Conservation (phyloP, 2,888 invertebrate species). For the Ptilodon capucinus region DNA sequence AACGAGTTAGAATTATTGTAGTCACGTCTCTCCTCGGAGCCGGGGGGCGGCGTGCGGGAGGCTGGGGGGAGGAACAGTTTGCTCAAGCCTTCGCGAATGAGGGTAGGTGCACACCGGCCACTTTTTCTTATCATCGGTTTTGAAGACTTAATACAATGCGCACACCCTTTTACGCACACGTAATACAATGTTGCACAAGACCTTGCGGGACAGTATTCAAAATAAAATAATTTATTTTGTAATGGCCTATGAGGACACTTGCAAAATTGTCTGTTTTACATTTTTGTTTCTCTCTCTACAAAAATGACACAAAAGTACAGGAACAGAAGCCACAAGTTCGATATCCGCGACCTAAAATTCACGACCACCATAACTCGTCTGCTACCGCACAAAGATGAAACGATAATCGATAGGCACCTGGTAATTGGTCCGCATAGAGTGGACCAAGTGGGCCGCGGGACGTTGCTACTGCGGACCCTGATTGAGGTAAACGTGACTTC, state of each 20-base stretch:
- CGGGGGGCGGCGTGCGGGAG: too few relatives aligned
- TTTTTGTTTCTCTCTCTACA: too few relatives aligned
- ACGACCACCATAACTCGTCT: not conserved
- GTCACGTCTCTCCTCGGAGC: constrained; percentile 40
- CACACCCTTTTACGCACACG: too few relatives aligned
- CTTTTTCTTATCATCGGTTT: too few relatives aligned
- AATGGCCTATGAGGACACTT: too few relatives aligned
- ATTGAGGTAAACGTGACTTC: not conserved
- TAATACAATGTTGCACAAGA: too few relatives aligned
- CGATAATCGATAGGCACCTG: constrained; percentile 22
- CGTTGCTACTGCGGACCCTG: not conserved
- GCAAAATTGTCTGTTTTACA: too few relatives aligned
- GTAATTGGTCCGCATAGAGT: constrained; percentile 11
- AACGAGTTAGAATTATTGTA: constrained; percentile 38
- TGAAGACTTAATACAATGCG: too few relatives aligned
- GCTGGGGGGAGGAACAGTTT: not conserved
- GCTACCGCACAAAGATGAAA: constrained; percentile 13
- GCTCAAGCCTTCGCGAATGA: not conserved
- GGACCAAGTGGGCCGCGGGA: not conserved
- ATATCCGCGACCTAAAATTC: not conserved
- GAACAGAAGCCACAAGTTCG: too few relatives aligned
- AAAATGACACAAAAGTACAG: too few relatives aligned
- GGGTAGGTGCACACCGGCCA: not conserved
- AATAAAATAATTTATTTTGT: too few relatives aligned
- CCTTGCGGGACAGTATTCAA: too few relatives aligned